Conservation (phyloP, 1,140 invertebrate species). For the Nymphalis io region DNA sequence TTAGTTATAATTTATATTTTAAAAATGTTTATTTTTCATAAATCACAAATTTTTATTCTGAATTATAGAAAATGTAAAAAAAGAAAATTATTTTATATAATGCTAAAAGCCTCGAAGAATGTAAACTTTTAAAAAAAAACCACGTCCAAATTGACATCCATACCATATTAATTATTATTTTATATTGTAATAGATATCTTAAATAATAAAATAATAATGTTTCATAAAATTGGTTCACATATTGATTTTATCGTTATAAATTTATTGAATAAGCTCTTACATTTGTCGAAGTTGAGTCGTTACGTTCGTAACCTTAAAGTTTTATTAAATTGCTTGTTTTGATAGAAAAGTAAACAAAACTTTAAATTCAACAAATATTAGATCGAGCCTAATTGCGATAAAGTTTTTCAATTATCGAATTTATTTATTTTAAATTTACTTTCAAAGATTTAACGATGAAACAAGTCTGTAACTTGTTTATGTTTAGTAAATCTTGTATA, state of each 20-base stretch:
- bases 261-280: conserved; percentile 20
- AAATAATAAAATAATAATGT: too few relatives aligned
- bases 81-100: too few relatives aligned
- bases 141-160: too few relatives aligned
- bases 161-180: too few relatives aligned
- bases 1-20: too few relatives aligned
- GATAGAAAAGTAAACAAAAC: conserved; percentile 20
- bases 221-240: conserved; percentile 1
- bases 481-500: neutral
- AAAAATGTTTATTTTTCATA: too few relatives aligned
- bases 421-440: conserved; percentile 24
- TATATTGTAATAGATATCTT: too few relatives aligned
- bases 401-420: conserved; percentile 31
- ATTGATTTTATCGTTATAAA: conserved; percentile 10
- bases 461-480: neutral
- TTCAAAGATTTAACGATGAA: conserved; percentile 6
- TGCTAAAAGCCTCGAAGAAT: too few relatives aligned
- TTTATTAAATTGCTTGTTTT: conserved; percentile 34
- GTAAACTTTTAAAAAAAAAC: too few relatives aligned
- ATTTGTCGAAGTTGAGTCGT: conserved; percentile 21
- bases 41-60: too few relatives aligned
- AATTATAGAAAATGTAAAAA: too few relatives aligned
- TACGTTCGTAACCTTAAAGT: conserved; percentile 31
- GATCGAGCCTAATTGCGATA: conserved; percentile 17
- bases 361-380: conserved; percentile 29